Evolutionary conservation across 1,140 invertebrate species (phyloP).

Genomic region (Macrosteles quadrilineatus): DNA sequence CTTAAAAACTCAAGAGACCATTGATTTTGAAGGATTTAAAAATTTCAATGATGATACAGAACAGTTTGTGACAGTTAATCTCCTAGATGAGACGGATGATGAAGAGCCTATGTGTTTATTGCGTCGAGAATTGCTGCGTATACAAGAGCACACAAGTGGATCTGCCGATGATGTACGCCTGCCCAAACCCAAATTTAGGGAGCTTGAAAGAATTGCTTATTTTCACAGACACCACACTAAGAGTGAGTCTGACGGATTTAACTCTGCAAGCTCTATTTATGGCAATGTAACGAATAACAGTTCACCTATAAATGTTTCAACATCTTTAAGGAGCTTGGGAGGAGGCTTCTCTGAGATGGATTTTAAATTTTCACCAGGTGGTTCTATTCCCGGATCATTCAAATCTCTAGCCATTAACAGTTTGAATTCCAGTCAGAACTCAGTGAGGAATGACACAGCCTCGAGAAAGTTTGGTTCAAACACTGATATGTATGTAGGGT

Average conservation of each 20-base stretch:
- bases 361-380: not conserved
- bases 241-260: not conserved
- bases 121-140: too few relatives aligned
- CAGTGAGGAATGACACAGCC: not conserved
- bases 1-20: too few relatives aligned
- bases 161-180: too few relatives aligned
- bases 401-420: not conserved
- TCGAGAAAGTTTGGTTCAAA: not conserved
- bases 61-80: too few relatives aligned
- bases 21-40: too few relatives aligned
- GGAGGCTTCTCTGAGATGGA: not conserved
- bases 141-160: too few relatives aligned
- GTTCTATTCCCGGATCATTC: not conserved
- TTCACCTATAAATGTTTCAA: not conserved
- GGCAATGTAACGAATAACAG: not conserved
- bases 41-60: too few relatives aligned
- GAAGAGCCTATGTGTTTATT: too few relatives aligned
- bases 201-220: too few relatives aligned
- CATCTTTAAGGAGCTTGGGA: constrained; percentile 3
- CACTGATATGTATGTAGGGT: not conserved
- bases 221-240: constrained; percentile 7
- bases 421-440: not conserved
- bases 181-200: too few relatives aligned
- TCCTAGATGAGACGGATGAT: too few relatives aligned
- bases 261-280: not conserved